Conservation (phyloP, 1,140 invertebrate species). For the Homarus americanus region DNA sequence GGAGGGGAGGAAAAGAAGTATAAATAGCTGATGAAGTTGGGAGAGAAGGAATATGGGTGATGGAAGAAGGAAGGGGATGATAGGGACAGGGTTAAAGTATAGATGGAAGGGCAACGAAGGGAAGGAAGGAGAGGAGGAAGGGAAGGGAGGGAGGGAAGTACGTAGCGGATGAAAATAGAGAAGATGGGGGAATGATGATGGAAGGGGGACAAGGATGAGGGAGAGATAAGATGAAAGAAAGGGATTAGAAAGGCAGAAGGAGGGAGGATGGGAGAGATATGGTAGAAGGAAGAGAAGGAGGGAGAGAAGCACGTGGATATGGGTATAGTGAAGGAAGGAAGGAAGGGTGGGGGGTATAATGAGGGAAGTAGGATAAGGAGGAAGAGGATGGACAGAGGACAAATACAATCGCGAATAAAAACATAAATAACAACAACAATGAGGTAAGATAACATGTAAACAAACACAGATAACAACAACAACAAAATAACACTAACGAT, state of each 20-base stretch:
- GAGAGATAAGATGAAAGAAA: neutral
- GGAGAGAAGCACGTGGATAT: too few species aligned
- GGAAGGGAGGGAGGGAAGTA: neutral
- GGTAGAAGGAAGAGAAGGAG: too few species aligned
- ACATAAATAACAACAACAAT: too few species aligned
- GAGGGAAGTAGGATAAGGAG: neutral
- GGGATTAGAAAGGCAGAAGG: neutral
- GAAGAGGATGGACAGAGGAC: neutral
- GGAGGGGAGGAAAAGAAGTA: conserved; percentile 11
- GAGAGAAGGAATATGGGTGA: neutral
- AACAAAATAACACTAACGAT: too few species aligned
- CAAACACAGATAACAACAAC: too few species aligned
- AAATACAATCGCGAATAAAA: too few species aligned
- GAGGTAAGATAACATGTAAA: too few species aligned
- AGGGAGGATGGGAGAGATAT: neutral
- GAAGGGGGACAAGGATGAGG: neutral
- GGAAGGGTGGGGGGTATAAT: neutral
- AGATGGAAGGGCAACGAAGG: conserved; percentile 12
- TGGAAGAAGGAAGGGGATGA: conserved; percentile 10
- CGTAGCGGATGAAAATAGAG: neutral
- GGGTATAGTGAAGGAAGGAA: too few species aligned
- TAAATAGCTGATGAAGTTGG: neutral
- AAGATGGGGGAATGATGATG: neutral
- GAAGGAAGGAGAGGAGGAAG: neutral
- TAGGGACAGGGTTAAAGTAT: neutral